These are phyloP conservation scores for Enteromius viviparus DNA, from an alignment of 2,797 vertebrate genomes.

Conservation along the genomic window DNA sequence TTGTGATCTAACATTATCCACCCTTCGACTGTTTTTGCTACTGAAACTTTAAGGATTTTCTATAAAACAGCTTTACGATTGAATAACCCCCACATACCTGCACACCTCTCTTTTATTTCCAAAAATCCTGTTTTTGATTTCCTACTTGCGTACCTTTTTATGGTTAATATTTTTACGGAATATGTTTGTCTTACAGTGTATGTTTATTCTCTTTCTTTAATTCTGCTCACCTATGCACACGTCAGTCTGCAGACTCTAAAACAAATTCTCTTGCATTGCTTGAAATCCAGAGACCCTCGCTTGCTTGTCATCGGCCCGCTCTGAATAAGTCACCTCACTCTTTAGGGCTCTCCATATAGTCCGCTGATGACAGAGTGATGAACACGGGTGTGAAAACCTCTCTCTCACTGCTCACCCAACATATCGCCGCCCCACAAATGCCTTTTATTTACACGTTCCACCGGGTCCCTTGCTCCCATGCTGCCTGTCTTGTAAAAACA, in stretches of 20 bases:
- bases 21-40: neutral
- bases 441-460: slow-evolving; percentile 31
- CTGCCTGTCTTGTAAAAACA: slow-evolving; percentile 65
- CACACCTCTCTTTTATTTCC: neutral
- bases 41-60: neutral
- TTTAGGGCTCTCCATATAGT: neutral
- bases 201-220: neutral
- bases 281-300: slow-evolving; percentile 24
- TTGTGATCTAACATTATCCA: neutral
- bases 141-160: too few species aligned
- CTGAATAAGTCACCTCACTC: slow-evolving; percentile 18
- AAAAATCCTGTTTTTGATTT: neutral
- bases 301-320: slow-evolving; percentile 20
- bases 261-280: slow-evolving; percentile 1
- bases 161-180: neutral
- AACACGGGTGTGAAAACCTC: slow-evolving; percentile 50
- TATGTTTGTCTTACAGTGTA: neutral
- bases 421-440: slow-evolving; percentile 5
- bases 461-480: slow-evolving; percentile 47
- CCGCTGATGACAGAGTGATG: slow-evolving; percentile 50
- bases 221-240: neutral
- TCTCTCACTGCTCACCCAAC: slow-evolving; percentile 41
- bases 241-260: neutral
- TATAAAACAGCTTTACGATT: neutral
- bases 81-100: neutral